These are phyloP conservation scores for Hydrozoanthus gracilis DNA, from an alignment of 92 coral and sea anemone genomes.

Conservation along the genomic window DNA sequence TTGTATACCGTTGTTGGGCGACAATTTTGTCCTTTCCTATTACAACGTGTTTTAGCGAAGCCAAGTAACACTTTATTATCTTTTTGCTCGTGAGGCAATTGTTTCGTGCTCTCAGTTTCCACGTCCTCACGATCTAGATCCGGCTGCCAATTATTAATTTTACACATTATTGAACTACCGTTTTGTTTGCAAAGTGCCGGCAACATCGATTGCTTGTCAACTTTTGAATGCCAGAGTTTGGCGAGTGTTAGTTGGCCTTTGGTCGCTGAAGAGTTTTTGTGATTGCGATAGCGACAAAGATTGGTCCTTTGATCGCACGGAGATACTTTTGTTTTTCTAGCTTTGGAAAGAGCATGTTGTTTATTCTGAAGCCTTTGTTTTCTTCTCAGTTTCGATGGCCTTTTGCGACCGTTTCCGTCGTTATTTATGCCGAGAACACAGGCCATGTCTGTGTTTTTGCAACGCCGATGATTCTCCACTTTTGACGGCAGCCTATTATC, in stretches of 20 bases:
- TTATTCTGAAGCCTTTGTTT: constrained; percentile 25
- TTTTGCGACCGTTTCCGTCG: not conserved
- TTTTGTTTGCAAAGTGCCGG: not conserved
- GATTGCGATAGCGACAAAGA: not conserved
- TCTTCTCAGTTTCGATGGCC: not conserved
- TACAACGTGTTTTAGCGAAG: not conserved
- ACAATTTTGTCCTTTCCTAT: not conserved
- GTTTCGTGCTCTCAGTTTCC: not conserved
- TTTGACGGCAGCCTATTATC: constrained; percentile 5
- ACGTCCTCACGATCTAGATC: not conserved
- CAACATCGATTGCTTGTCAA: not conserved
- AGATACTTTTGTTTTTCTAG: not conserved
- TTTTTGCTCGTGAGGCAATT: not conserved
- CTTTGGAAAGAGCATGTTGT: constrained; percentile 5
- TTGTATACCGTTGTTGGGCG: not conserved
- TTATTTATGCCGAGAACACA: constrained; percentile 7
- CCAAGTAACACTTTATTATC: not conserved
- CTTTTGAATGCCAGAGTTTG: not conserved
- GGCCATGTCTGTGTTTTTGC: not conserved
- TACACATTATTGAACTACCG: not conserved
- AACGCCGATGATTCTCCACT: not conserved
- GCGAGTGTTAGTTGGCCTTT: not conserved
- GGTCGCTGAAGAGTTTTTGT: not conserved
- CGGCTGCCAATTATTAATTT: not conserved
- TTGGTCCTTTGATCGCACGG: not conserved